A percentile compares a stretch with the other conserved stretches of the same genome.
Evolutionary conservation across 2,113 vertebrate genomes (phyloP).

Genomic region (Amblyornis subalaris): DNA sequence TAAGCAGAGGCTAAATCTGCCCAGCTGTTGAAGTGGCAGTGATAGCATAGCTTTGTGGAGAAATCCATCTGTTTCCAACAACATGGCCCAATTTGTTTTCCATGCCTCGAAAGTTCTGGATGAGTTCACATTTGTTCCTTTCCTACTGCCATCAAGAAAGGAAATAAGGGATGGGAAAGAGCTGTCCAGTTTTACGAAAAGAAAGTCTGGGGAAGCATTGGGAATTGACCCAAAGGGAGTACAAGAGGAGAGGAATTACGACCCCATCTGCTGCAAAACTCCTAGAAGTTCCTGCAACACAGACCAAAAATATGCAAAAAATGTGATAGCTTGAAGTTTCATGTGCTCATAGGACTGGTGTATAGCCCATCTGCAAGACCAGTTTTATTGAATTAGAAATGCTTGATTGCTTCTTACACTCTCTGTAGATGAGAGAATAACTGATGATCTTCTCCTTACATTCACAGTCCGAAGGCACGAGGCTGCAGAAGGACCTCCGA

Average conservation of each 20-base stretch:
- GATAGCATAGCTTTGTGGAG: neutral
- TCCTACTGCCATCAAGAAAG: neutral
- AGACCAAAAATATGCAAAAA: neutral
- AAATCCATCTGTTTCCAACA: conserved; percentile 13
- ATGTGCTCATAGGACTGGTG: neutral
- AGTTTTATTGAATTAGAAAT: neutral
- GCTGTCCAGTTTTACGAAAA: neutral
- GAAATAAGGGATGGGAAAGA: neutral
- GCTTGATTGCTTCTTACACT: neutral
- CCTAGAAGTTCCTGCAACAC: neutral
- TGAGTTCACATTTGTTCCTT: conserved; percentile 1
- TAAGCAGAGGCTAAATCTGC: neutral
- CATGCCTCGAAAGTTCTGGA: neutral
- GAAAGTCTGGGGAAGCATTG: neutral
- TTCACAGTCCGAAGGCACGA: conserved; percentile 84
- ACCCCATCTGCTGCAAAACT: neutral
- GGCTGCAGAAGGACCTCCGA: conserved; percentile 92
- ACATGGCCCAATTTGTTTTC: neutral
- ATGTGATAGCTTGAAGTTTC: neutral
- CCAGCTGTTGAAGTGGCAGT: conserved; percentile 22
- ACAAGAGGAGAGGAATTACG: neutral
- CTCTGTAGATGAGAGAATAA: neutral
- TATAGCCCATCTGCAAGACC: neutral
- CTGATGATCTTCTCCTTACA: neutral
- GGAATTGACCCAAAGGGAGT: neutral